Percentiles rank a stretch among this genome's conserved stretches.
Evolutionary conservation across 2,888 invertebrate genomes (phyloP).

Genomic region (Tricholauxania praeusta): DNA sequence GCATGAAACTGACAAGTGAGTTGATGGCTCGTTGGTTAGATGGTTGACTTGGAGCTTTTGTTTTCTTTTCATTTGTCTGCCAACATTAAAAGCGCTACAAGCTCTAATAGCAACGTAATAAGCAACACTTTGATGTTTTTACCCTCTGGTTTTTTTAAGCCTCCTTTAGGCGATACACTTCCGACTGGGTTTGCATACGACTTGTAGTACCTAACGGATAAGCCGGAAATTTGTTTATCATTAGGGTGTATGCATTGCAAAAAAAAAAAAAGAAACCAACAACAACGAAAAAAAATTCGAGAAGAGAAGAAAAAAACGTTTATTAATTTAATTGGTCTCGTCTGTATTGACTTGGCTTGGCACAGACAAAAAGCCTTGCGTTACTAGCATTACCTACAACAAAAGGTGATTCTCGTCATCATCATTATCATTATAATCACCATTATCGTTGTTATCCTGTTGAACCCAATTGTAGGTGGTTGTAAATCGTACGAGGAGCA

Average conservation of each 20-base stretch:
- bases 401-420: neutral
- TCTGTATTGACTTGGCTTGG: slow-evolving; percentile 55
- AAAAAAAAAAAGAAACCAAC: neutral
- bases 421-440: neutral
- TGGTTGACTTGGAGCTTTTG: slow-evolving; percentile 9
- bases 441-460: neutral
- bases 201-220: neutral
- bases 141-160: neutral
- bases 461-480: neutral
- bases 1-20: neutral
- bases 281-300: no score
- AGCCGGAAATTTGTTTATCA: slow-evolving; percentile 29
- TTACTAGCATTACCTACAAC: slow-evolving; percentile 43
- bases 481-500: neutral
- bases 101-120: neutral
- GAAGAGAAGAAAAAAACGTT: slow-evolving; percentile 31
- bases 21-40: neutral
- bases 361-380: slow-evolving; percentile 31
- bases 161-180: neutral
- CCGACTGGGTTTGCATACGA: neutral
- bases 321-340: slow-evolving; percentile 59
- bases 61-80: slow-evolving; percentile 27
- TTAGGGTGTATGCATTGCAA: neutral
- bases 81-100: slow-evolving; percentile 10
- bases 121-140: slow-evolving; percentile 23